phyloP scores from a whole-genome alignment of 2,888 invertebrate species.

The Cerastis rubricosa region DNA sequence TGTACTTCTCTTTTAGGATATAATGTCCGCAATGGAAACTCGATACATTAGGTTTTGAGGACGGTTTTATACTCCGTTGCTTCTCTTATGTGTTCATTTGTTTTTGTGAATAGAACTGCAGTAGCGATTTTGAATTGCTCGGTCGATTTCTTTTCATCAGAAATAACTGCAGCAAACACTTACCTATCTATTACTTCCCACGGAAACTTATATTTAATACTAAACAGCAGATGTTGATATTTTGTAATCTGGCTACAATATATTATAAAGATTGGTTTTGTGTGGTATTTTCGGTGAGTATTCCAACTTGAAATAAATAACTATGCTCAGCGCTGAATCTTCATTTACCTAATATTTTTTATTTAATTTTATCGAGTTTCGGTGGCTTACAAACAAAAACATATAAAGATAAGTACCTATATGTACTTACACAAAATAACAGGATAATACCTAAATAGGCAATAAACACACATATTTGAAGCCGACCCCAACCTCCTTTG shows the following conservation, averaged over 20 bases:
- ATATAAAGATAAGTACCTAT: too few relatives aligned
- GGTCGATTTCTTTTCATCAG: background rate
- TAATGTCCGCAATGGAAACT: slow-evolving; percentile 53
- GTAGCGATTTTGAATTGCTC: background rate
- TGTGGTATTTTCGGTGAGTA: background rate
- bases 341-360: background rate
- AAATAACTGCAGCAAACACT: background rate
- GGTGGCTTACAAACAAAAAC: too few relatives aligned
- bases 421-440: too few relatives aligned
- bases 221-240: slow-evolving; percentile 4
- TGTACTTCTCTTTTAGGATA: slow-evolving; percentile 53
- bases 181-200: background rate
- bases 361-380: too few relatives aligned
- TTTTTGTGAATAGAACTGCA: background rate
- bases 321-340: background rate
- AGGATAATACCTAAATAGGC: too few relatives aligned
- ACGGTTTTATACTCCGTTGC: slow-evolving; percentile 33
- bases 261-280: background rate
- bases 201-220: background rate
- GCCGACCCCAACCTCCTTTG: too few relatives aligned
- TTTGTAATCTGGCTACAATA: background rate
- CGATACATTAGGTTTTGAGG: slow-evolving; percentile 54
- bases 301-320: background rate
- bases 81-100: slow-evolving; percentile 19
- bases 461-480: too few relatives aligned